Evolutionary conservation across 2,888 invertebrate genomes (phyloP).

Genomic region (Caenorhabditis japonica): DNA sequence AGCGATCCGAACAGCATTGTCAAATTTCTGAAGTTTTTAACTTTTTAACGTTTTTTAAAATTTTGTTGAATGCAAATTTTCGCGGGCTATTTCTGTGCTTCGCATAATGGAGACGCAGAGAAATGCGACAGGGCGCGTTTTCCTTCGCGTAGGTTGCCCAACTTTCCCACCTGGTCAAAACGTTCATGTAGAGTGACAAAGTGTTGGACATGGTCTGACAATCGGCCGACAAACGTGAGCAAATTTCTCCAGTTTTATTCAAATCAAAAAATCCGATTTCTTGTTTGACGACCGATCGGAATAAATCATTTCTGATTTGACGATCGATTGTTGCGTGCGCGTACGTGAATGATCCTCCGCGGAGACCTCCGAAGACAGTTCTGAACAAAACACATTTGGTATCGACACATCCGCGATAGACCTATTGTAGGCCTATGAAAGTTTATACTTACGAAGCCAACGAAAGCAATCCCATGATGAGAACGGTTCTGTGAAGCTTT

Average conservation of each 20-base stretch:
- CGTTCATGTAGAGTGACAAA: conserved; percentile 78
- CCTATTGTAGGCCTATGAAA: not conserved
- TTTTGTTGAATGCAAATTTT: too few relatives aligned
- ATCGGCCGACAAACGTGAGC: conserved; percentile 79
- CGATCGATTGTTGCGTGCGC: conserved; percentile 76
- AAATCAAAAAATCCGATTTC: conserved; percentile 78
- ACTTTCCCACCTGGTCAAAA: conserved; percentile 68
- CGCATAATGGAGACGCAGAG: too few relatives aligned
- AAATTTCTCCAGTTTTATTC: conserved; percentile 78
- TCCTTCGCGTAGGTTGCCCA: too few relatives aligned
- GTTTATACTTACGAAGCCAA: conserved; percentile 53
- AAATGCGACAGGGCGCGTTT: too few relatives aligned
- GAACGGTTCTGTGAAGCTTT: conserved; percentile 69
- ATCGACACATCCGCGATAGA: not conserved
- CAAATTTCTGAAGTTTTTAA: conserved; percentile 72
- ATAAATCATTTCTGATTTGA: conserved; percentile 75
- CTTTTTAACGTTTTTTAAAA: too few relatives aligned
- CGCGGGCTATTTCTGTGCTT: too few relatives aligned
- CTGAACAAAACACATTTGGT: conserved; percentile 58
- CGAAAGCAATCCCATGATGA: conserved; percentile 72
- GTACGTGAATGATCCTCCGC: conserved; percentile 78
- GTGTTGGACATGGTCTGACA: conserved; percentile 79
- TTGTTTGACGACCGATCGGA: conserved; percentile 77
- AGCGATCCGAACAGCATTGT: conserved; percentile 78
- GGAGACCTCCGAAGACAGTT: conserved; percentile 77